Evolutionary conservation across 2,888 invertebrate genomes (phyloP).

Genomic region (Sepiola atlantica): DNA sequence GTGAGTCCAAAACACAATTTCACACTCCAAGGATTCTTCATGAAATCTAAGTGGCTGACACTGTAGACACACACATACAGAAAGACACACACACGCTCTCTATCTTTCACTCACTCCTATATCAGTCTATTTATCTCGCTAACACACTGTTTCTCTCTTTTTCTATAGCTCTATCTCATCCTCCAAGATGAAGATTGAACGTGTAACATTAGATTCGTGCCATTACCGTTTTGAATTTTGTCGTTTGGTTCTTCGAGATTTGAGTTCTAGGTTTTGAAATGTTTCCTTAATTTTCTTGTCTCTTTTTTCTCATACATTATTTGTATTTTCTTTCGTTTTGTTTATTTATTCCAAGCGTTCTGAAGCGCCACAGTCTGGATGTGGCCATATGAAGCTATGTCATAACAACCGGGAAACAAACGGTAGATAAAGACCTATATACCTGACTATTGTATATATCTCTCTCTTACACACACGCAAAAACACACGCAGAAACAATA

Average conservation of each 20-base stretch:
- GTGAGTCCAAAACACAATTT: not conserved
- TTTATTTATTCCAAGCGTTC: not conserved
- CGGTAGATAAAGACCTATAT: not conserved
- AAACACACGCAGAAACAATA: too few relatives aligned
- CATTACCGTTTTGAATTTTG: not conserved
- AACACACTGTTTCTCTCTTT: too few relatives aligned
- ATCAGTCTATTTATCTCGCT: too few relatives aligned
- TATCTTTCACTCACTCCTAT: too few relatives aligned
- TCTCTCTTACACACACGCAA: not conserved
- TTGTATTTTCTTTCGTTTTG: not conserved
- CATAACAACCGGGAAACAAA: not conserved
- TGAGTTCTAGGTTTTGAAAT: not conserved
- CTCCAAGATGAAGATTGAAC: not conserved
- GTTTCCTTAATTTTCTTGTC: not conserved
- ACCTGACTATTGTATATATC: not conserved
- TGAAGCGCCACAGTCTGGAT: not conserved
- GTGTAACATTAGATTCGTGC: not conserved
- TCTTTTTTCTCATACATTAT: not conserved
- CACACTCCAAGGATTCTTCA: not conserved
- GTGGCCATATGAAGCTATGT: not conserved
- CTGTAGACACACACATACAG: not conserved
- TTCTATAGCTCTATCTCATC: too few relatives aligned
- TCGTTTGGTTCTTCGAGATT: not conserved
- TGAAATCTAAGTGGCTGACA: slow-evolving; percentile 8
- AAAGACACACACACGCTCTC: too few relatives aligned